Conservation (phyloP, 2,888 invertebrate species). For the Tachina lurida region DNA sequence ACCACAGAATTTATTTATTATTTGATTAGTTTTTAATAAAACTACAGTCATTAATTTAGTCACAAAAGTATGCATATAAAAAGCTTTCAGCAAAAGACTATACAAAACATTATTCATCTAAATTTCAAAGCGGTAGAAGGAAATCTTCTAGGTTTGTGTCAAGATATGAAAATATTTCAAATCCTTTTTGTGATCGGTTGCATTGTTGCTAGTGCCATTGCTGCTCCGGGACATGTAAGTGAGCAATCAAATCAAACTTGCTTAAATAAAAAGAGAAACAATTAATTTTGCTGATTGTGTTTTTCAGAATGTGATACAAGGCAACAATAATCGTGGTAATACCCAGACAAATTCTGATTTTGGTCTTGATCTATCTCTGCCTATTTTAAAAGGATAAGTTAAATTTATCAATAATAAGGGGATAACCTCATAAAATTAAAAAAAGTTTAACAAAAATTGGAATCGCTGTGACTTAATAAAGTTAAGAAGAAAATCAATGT, state of each 20-base stretch:
- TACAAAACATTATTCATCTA: not conserved
- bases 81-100: not conserved
- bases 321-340: not conserved
- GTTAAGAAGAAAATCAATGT: no score
- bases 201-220: constrained; percentile 18
- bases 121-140: not conserved
- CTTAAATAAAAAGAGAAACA: not conserved
- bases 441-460: no score
- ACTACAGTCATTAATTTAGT: no score
- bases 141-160: not conserved
- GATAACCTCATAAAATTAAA: no score
- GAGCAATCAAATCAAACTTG: not conserved
- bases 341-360: not conserved
- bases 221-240: constrained; percentile 24
- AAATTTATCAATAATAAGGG: not conserved
- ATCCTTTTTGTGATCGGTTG: constrained; percentile 14
- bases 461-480: no score
- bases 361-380: not conserved
- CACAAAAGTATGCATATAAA: not conserved
- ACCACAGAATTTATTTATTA: no score
- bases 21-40: no score
- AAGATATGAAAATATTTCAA: constrained; percentile 31
- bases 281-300: no score
- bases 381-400: not conserved
- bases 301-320: constrained; percentile 9